Base-by-base conservation (phyloP, 1,140 invertebrate species). In the Laodelphax striatellus region DNA sequence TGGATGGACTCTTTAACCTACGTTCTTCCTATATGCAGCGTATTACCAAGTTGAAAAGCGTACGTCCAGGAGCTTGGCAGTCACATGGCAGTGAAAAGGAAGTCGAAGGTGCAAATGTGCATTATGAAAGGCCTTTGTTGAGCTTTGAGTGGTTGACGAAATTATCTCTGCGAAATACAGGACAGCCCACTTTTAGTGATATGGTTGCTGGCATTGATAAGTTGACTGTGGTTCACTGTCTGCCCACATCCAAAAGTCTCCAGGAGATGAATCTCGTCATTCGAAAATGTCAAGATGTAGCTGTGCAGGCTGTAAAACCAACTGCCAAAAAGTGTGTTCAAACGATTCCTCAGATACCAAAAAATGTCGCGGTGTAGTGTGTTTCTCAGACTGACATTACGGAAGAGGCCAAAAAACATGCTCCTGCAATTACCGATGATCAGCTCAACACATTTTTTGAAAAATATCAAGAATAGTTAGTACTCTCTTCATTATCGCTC, bases 301-400 rank as follows among this genome's bases (percentile, higher is more conserved):
- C 57, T 46, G 21, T 50, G 1, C 62, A 62, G 57, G 54, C 58
- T 13, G 52, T 57, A 14, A 50, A 60, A n/a, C 13, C 28, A 24
- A 2, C 55, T 31, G 31, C 19, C 43, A 73, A 78, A 63, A 41
- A 43, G 13, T 44, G 41, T 42, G 80, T 80, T 57, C 86, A 89
- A 73, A 88, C 86, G 1, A 73, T 73, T 46, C 77, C 82, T 19
- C 75, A 73, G 57, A 82, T 82, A 70, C 80, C 80, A 10, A 74
- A 77, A 58, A 85, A 86, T 70, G 75, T 79, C 44, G 84, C 81
- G 77, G 82, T 81, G 1, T 85, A 89, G 57, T 80, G 79, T 64
- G 63, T 64, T 13, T 77, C 77, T 56, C 69, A 74, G 28, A 63
- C 65, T 66, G 55, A 41, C 65, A 57, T 60, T 8, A 28, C 57